Percentiles rank a stretch among this genome's conserved stretches.
Conservation (phyloP, 2,797 vertebrate species). For the Mastacembelus armatus region DNA sequence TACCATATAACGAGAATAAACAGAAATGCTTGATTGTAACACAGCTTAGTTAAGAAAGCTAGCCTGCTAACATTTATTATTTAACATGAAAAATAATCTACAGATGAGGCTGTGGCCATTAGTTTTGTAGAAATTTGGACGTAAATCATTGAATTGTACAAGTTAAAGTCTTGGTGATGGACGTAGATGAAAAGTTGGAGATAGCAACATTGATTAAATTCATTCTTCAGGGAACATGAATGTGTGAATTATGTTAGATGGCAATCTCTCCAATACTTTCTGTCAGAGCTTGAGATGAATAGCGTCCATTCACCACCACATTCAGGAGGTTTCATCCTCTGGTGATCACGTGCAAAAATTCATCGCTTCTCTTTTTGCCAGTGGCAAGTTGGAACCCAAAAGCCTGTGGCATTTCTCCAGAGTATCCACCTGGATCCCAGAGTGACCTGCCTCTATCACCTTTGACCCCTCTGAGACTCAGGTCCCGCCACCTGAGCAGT, state of each 20-base stretch:
- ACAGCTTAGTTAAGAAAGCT: background rate
- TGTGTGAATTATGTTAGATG: too few species aligned
- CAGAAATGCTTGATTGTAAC: too few species aligned
- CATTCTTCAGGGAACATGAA: too few species aligned
- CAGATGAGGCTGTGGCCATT: background rate
- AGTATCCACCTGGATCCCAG: slow-evolving; percentile 69
- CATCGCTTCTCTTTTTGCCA: background rate
- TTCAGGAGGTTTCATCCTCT: too few species aligned
- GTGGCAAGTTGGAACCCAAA: slow-evolving; percentile 10
- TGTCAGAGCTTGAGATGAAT: too few species aligned
- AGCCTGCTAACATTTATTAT: background rate
- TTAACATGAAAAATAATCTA: background rate
- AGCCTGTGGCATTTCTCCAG: slow-evolving; percentile 11
- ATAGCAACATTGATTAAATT: too few species aligned
- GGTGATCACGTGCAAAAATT: background rate
- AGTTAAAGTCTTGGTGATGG: too few species aligned
- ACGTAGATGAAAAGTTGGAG: too few species aligned
- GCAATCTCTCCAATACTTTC: too few species aligned
- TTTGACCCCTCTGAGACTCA: slow-evolving; percentile 58
- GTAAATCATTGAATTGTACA: too few species aligned
- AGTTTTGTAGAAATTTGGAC: background rate
- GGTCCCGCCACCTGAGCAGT: slow-evolving; percentile 60
- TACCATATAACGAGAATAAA: too few species aligned
- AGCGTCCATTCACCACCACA: too few species aligned
- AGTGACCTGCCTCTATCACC: slow-evolving; percentile 63